Evolutionary conservation across 2,797 vertebrate genomes (phyloP), one percentile per base, ranked within the genome.

Genomic region (Enteromius paludinosus): DNA sequence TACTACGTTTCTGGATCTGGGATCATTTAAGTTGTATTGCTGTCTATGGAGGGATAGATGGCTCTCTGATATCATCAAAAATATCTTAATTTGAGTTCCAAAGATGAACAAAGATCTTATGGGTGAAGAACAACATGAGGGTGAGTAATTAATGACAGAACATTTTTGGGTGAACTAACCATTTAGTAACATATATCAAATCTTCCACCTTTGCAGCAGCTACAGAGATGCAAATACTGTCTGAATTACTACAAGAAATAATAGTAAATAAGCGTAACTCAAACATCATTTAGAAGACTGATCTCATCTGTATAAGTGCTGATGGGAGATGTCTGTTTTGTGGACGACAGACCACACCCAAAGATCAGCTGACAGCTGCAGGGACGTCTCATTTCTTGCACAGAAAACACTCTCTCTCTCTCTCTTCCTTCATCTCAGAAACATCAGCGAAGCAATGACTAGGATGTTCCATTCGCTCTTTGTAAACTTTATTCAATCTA

Each of bases 351-450:
- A 76, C 35, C 74, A 76, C 74, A 76, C 56, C 74, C 25, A 62
- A 18, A 62, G 52, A 59, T 74, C 72, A 74, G 52, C 52, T 74
- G 72, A 59, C 33, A 59, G 72, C 52, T 59, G 72, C 72, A 74
- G 52, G 9, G 62, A 62, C 38, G 6, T 45, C 35, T 62, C 56
- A 59, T 61, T 28, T 61, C 38, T 11, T 7, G 14, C 35, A 23
- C 56, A 28, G 38, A 18, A 76, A 41, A 62, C 30, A 76, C 70
- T n/a, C 10, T 33, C 28, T 35, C 47, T n/a, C n/a, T 72, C 70
- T 54, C 18, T 73, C 11, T 73, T 73, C 47, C 70, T 54, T 54
- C 30, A 15, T 54, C 18, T 54, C 30, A 35, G 17, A 49, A 71
- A 12, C 17, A 33, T 54, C 30, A 20, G 47, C 49, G 6, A 41